Base-by-base conservation (phyloP, 2,113 vertebrate species). In the Scomber japonicus region DNA sequence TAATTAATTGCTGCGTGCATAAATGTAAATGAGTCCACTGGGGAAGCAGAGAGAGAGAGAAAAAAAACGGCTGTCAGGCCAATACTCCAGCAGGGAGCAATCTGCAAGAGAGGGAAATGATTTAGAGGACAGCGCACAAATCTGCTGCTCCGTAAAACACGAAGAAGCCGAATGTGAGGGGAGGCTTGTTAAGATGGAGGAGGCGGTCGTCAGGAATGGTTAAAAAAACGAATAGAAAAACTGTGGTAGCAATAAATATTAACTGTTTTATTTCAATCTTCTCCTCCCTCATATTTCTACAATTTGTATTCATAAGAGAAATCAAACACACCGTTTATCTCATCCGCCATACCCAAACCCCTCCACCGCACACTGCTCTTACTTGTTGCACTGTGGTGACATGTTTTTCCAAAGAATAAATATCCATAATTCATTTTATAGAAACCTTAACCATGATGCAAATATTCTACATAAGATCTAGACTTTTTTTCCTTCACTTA, bases 1-100 rank as follows among this genome's bases (percentile, higher is more conserved):
- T 92, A 93, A 94, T 93, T 90, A 90, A 91, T 92, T 89, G 91
- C 87, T 79, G 84, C 74, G 81, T 90, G 92, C 90, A 91, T 93
- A 89, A 93, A 93, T 91, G 91, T 89, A 92, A 92, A 94, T 91
- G 85, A 90, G 81, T 92, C 90, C 83, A 17, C 67, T 76, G 83
- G 86, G 87, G 81, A 63, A 72, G 83, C 40, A 64, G 79, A 76
- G 71, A 27, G 81, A 60, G 51, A 11, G 27, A n/a, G 15, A 65
- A 17, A 0, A 3, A 79, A 71, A 80, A 73, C 27, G 85, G 45
- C 88, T 82, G 87, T 88, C 90, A 72, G 78, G 84, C 87, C 90
- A 87, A 91, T 90, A 89, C 80, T 92, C 89, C 87, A 86, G 83
- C 82, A 27, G 90, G 88, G 88, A 88, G 90, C 89, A 92, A 94